phyloP scores from a whole-genome alignment of 2,888 invertebrate genomes.

The Thysanoteuthis rhombus region DNA sequence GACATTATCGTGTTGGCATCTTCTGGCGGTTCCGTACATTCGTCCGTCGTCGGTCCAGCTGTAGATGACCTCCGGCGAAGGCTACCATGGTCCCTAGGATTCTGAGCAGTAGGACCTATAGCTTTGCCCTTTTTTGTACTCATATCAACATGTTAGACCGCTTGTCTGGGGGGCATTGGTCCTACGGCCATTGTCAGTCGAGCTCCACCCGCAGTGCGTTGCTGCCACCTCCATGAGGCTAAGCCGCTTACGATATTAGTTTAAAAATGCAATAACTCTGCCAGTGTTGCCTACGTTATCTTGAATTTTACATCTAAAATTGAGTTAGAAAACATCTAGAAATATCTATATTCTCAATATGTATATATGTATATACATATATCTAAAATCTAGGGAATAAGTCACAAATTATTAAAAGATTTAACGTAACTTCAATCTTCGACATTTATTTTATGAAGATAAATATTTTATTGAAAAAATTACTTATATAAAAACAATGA shows the following conservation, averaged over 20 bases:
- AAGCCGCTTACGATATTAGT: background rate
- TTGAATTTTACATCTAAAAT: too few relatives aligned
- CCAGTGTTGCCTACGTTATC: too few relatives aligned
- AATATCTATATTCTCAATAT: too few relatives aligned
- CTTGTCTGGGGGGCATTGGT: background rate
- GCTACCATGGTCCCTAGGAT: slow-evolving; percentile 31
- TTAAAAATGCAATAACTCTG: background rate
- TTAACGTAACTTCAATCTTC: too few relatives aligned
- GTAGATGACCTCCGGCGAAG: slow-evolving; percentile 41
- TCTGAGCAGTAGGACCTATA: background rate
- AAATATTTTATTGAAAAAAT: too few relatives aligned
- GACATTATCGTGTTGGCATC: background rate
- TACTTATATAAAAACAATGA: too few relatives aligned
- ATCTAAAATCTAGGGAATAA: too few relatives aligned
- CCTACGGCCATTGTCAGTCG: background rate
- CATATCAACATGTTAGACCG: background rate
- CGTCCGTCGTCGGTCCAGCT: slow-evolving; percentile 39
- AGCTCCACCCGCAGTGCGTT: background rate
- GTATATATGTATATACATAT: too few relatives aligned
- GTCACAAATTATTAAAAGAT: too few relatives aligned
- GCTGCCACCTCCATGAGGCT: background rate
- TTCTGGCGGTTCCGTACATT: background rate
- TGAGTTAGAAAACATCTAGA: too few relatives aligned
- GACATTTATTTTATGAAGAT: too few relatives aligned
- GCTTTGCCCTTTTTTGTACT: background rate